Evolutionary conservation across 2,888 invertebrate species (phyloP).

Genomic region (Gymnoscelis rufifasciata): DNA sequence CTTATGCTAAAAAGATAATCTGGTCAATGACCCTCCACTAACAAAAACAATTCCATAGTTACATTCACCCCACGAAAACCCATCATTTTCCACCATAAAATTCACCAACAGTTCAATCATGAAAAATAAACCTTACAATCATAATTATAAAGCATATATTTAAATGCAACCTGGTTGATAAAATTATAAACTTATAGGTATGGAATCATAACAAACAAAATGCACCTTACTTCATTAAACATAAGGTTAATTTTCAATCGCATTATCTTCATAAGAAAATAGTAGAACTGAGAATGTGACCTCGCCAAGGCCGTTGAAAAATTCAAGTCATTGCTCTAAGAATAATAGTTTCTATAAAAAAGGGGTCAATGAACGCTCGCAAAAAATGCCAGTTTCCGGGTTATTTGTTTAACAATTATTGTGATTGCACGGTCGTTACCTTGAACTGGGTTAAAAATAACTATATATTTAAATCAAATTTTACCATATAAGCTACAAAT

Average conservation of each 20-base stretch:
- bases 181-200: too few relatives aligned
- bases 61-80: constrained; percentile 12
- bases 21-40: background rate
- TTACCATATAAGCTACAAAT: too few relatives aligned
- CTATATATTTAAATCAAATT: too few relatives aligned
- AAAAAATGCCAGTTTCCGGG: constrained; percentile 1
- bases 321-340: constrained; percentile 39
- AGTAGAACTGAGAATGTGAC: background rate
- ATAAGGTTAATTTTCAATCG: too few relatives aligned
- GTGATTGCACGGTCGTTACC: too few relatives aligned
- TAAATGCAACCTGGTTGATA: too few relatives aligned
- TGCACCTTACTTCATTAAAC: too few relatives aligned
- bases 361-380: constrained; percentile 21
- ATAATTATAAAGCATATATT: too few relatives aligned
- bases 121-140: too few relatives aligned
- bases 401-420: background rate
- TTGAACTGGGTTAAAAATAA: too few relatives aligned
- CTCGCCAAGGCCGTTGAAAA: constrained; percentile 1
- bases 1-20: too few relatives aligned
- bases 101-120: constrained; percentile 1
- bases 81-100: constrained; percentile 22
- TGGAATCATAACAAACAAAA: too few relatives aligned
- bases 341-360: constrained; percentile 51
- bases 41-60: background rate
- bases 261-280: background rate